Percentiles rank a stretch among this genome's conserved stretches.
phyloP scores from a whole-genome alignment of 2,888 invertebrate species.

The Amitus sp. region DNA sequence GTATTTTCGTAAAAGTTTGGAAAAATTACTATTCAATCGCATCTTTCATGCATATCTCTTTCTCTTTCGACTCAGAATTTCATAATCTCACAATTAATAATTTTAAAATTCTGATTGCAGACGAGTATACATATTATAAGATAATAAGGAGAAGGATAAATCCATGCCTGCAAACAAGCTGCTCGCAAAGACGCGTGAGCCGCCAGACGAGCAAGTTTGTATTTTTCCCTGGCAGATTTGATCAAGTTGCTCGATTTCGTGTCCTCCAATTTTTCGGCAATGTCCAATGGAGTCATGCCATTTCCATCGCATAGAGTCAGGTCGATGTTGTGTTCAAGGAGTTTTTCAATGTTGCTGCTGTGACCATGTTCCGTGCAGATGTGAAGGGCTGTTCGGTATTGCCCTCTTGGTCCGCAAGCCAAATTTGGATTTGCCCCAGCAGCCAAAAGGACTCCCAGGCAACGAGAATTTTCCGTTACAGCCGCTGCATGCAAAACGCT shows the following conservation, averaged over 20 bases:
- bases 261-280: conserved; percentile 78
- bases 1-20: neutral
- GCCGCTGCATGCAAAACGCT: conserved; percentile 87
- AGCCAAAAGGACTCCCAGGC: conserved; percentile 76
- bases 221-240: conserved; percentile 74
- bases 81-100: no score
- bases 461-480: conserved; percentile 79
- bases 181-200: conserved; percentile 82
- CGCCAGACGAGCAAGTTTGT: conserved; percentile 78
- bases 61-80: no score
- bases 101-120: no score
- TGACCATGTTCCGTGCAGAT: conserved; percentile 84
- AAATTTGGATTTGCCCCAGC: conserved; percentile 79
- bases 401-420: conserved; percentile 74
- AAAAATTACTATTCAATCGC: conserved; percentile 5
- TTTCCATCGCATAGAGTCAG: conserved; percentile 72
- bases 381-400: conserved; percentile 83
- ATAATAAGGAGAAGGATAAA: no score
- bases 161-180: conserved; percentile 71
- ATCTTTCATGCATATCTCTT: no score
- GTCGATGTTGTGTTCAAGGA: conserved; percentile 77
- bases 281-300: conserved; percentile 78
- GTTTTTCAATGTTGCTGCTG: conserved; percentile 73
- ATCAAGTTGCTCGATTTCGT: conserved; percentile 73
- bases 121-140: no score